Evolutionary conservation across 1,140 invertebrate species (phyloP).

Genomic region (Delia radicum): DNA sequence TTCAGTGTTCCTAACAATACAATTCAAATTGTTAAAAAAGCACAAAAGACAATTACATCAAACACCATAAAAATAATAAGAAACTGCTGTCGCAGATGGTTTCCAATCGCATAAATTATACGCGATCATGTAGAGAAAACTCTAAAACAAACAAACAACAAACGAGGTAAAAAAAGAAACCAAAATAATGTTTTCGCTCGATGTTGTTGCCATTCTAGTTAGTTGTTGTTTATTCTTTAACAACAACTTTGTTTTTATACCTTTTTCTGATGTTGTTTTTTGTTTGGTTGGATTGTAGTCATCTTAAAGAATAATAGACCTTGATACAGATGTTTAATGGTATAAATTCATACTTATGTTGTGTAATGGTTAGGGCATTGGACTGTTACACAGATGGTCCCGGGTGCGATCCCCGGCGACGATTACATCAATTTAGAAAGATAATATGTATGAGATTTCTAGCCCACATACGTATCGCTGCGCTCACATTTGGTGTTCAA

Average conservation of each 20-base stretch:
- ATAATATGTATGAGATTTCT: too few species aligned
- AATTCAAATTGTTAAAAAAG: too few species aligned
- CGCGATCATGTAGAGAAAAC: conserved; percentile 9
- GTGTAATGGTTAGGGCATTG: too few species aligned
- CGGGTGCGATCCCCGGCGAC: too few species aligned
- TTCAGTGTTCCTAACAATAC: too few species aligned
- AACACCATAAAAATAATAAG: background rate
- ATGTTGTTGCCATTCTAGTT: background rate
- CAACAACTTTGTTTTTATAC: background rate
- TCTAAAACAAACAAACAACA: background rate
- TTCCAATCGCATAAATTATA: conserved; percentile 13
- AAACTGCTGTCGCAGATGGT: conserved; percentile 16
- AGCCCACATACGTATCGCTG: too few species aligned
- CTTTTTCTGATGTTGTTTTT: background rate
- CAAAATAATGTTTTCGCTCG: background rate
- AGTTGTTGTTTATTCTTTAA: background rate
- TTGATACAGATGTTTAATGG: background rate
- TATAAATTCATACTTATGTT: background rate
- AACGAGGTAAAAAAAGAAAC: conserved; percentile 8
- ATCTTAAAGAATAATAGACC: background rate
- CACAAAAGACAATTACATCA: background rate
- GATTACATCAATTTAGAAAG: too few species aligned
- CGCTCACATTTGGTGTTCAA: too few species aligned
- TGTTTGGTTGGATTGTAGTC: too few species aligned
- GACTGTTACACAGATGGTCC: too few species aligned